Evolutionary conservation across 2,888 invertebrate species (phyloP).

Genomic region (Byasa hedistus): DNA sequence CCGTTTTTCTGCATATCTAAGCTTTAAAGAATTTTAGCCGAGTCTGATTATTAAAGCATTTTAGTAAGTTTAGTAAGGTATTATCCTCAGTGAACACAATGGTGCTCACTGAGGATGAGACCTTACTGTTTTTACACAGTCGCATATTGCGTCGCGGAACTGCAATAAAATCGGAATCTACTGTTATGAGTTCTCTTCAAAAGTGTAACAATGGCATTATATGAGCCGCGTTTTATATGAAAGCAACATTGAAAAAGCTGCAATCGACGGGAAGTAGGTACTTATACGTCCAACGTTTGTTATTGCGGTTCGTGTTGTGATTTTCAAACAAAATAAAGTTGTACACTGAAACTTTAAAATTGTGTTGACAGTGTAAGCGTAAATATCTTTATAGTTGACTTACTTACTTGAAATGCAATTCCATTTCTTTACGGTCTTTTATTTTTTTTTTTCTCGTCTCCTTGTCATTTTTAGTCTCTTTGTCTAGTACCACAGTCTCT

Average conservation of each 20-base stretch:
- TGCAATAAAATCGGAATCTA: conserved; percentile 75
- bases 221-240: conserved; percentile 52
- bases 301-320: conserved; percentile 25
- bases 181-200: conserved; percentile 67
- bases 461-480: too few relatives aligned
- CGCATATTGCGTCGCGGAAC: conserved; percentile 57
- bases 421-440: background rate
- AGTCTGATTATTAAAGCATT: conserved; percentile 12
- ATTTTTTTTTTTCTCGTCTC: background rate
- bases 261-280: conserved; percentile 34
- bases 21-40: too few relatives aligned
- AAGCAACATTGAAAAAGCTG: conserved; percentile 40
- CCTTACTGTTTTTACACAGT: conserved; percentile 42
- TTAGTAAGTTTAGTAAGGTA: conserved; percentile 1
- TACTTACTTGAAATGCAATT: background rate
- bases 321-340: conserved; percentile 25
- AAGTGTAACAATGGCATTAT: conserved; percentile 66
- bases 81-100: background rate
- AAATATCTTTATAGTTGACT: conserved; percentile 2
- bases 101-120: conserved; percentile 31
- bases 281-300: conserved; percentile 28
- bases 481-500: too few relatives aligned
- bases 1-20: conserved; percentile 5
- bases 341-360: conserved; percentile 9
- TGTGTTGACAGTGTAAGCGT: conserved; percentile 8